Conservation (phyloP, 2,888 invertebrate genomes). For the Patella caerulea region DNA sequence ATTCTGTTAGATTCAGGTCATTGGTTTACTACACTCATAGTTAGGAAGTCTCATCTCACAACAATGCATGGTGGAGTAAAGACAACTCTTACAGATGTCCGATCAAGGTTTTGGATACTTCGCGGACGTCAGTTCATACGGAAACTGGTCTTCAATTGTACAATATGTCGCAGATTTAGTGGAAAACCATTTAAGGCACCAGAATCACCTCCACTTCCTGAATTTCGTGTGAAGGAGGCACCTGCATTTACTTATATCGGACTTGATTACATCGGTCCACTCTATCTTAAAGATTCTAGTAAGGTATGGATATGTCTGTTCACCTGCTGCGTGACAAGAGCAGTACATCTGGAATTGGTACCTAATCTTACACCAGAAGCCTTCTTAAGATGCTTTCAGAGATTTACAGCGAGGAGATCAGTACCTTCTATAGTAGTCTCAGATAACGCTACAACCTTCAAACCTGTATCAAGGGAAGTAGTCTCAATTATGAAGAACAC, state of each 20-base stretch:
- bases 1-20: not conserved
- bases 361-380: conserved; percentile 10
- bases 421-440: conserved; percentile 8
- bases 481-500: not conserved
- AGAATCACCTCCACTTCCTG: not conserved
- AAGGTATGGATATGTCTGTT: conserved; percentile 13
- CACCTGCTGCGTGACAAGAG: conserved; percentile 13
- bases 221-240: not conserved
- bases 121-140: not conserved
- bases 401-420: conserved; percentile 13
- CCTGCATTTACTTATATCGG: conserved; percentile 4
- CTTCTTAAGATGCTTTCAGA: conserved; percentile 16
- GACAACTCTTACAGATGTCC: not conserved
- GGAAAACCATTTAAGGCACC: not conserved
- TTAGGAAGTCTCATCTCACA: not conserved
- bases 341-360: conserved; percentile 19
- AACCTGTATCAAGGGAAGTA: not conserved
- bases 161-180: not conserved
- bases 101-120: not conserved
- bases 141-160: not conserved
- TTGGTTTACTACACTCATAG: not conserved
- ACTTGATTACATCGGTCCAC: conserved; percentile 19
- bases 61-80: not conserved
- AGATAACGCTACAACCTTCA: conserved; percentile 23
- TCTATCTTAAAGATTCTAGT: conserved; percentile 12